phyloP scores from a whole-genome alignment of 2,797 vertebrate species.

The Tokudaia muenninki region DNA sequence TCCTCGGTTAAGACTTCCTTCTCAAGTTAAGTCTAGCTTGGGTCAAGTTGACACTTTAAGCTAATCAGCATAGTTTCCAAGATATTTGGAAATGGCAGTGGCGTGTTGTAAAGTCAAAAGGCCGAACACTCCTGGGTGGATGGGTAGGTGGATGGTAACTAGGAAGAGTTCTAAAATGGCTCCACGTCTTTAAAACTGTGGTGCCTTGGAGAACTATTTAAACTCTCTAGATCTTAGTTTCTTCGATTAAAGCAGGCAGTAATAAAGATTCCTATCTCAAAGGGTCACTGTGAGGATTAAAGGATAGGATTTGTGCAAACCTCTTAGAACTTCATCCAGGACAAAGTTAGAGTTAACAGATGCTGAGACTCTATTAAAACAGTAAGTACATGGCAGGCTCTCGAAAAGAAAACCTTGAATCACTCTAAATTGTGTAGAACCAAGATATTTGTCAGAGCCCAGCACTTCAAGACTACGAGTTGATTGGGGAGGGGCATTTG shows the following conservation, averaged over 20 bases:
- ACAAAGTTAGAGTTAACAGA: not conserved
- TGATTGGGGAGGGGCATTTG: not conserved
- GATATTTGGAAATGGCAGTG: not conserved
- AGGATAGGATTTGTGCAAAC: not conserved
- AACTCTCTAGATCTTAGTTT: not conserved
- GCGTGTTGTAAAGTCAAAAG: not conserved
- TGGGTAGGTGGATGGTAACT: not conserved
- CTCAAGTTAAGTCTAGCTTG: not conserved
- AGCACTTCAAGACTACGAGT: not conserved
- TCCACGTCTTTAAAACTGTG: not conserved
- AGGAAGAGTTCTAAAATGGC: not conserved
- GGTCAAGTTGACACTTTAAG: not conserved
- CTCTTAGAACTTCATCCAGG: not conserved
- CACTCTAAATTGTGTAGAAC: not conserved
- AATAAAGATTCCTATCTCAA: not conserved
- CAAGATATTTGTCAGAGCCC: not conserved
- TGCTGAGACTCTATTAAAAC: not conserved
- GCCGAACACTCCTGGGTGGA: not conserved
- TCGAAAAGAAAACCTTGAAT: slow-evolving; percentile 9
- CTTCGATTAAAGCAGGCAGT: not conserved
- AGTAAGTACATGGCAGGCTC: not conserved
- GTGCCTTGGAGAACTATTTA: not conserved
- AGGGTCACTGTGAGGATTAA: not conserved
- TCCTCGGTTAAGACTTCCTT: not conserved
- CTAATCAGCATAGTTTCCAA: not conserved